Conservation (phyloP, 1,140 invertebrate genomes). For the Drosophila arizonae region DNA sequence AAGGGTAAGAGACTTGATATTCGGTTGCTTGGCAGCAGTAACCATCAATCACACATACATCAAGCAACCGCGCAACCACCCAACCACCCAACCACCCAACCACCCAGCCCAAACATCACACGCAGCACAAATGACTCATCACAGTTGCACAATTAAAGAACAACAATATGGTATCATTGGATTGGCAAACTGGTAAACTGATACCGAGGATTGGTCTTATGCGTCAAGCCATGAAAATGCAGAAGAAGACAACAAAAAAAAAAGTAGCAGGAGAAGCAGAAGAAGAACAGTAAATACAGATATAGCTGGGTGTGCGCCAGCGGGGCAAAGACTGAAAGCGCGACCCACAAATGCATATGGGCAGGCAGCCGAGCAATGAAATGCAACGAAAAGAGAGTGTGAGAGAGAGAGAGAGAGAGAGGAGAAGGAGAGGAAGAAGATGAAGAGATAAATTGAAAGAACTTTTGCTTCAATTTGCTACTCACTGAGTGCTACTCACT, state of each 20-base stretch:
- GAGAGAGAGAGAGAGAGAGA: not conserved
- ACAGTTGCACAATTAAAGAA: constrained; percentile 51
- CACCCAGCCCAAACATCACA: not conserved
- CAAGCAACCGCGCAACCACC: not conserved
- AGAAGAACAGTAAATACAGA: not conserved
- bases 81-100: not conserved
- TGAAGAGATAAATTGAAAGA: not conserved
- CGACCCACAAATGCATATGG: constrained; percentile 2
- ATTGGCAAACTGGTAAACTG: constrained; percentile 37
- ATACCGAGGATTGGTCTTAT: constrained; percentile 25
- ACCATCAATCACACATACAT: constrained; percentile 3
- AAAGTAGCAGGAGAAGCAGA: not conserved
- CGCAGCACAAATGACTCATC: constrained; percentile 56
- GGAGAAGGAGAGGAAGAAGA: not conserved
- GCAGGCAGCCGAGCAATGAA: constrained; percentile 3
- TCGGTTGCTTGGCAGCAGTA: constrained; percentile 1
- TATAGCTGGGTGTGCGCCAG: not conserved
- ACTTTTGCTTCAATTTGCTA: constrained; percentile 3
- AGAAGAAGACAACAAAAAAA: not conserved
- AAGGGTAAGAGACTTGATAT: not conserved
- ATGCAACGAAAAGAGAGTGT: not conserved
- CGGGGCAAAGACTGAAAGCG: not conserved
- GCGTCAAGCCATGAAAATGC: constrained; percentile 45
- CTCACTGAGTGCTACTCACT: not conserved
- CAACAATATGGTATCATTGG: constrained; percentile 35